Base-by-base conservation (phyloP, 2,888 invertebrate genomes). In the Sminthurinus aureus region DNA sequence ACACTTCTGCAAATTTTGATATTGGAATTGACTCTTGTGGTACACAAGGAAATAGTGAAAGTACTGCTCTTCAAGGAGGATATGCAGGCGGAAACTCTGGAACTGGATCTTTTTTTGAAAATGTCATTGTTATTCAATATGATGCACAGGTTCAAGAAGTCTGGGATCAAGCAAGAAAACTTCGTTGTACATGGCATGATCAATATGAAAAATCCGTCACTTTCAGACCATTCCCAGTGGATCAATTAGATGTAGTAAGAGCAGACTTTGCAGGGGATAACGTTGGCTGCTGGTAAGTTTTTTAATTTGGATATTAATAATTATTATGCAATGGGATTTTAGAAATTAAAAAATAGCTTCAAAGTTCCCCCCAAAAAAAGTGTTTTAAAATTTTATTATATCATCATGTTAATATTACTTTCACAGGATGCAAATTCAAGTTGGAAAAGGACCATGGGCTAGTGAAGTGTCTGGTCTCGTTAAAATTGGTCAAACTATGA, bases 381-480 rank as follows among this genome's bases (percentile, higher is more conserved):
- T n/a, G n/a, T n/a, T n/a, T n/a, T n/a, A n/a, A n/a, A n/a, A n/a
- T n/a, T n/a, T n/a, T n/a, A n/a, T n/a, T n/a, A n/a, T n/a, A n/a
- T n/a, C n/a, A n/a, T n/a, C n/a, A n/a, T n/a, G n/a, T n/a, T n/a
- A n/a, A n/a, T n/a, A n/a, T n/a, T n/a, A n/a, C n/a, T n/a, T n/a
- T n/a, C n/a, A n/a, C n/a, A n/a, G 97, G 97, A 97, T 97, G 97
- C 97, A 97, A 91, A 97, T 97, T 89, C 97, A 97, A 91, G 97
- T 97, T 75, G 97, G 97, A 83, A 97, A 97, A 90, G 97, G 97
- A 87, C 97, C 97, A 0, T 97, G 97, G 97, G 97, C 97, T 20
- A 96, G 96, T 18, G 97, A 97, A 91, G 97, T 97, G 64, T 96
- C 96, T 0, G 97, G 97, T 81, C 96, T 97, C 89, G 97, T 97